phyloP scores from a whole-genome alignment of 2,888 invertebrate genomes.

The Caenorhabditis becei region DNA sequence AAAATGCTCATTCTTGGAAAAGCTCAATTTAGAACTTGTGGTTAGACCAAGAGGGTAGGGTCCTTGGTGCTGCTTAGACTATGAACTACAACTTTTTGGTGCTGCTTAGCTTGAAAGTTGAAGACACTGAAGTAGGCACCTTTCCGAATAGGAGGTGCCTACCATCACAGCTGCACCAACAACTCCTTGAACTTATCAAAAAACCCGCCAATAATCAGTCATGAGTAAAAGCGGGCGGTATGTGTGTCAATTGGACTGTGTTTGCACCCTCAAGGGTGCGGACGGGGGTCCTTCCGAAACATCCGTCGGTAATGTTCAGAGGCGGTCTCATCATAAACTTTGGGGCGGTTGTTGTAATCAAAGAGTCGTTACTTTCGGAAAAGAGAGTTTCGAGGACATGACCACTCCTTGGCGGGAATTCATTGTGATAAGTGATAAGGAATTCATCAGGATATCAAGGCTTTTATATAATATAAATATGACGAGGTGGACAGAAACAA shows the following conservation, averaged over 20 bases:
- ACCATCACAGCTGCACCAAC: too few species aligned
- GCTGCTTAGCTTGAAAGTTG: too few species aligned
- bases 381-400: neutral
- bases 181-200: neutral
- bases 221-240: neutral
- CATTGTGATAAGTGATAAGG: neutral
- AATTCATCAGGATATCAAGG: neutral
- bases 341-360: neutral
- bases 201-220: neutral
- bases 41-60: too few species aligned
- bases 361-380: neutral
- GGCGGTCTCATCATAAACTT: neutral
- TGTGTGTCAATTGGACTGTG: neutral
- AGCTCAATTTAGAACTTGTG: too few species aligned
- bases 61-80: too few species aligned
- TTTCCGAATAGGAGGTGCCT: too few species aligned
- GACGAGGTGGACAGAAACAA: slow-evolving; percentile 1
- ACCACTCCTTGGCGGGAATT: neutral
- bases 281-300: neutral
- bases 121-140: too few species aligned
- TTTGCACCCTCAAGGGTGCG: neutral
- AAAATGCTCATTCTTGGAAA: too few species aligned
- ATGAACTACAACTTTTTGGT: too few species aligned
- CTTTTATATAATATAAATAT: neutral
- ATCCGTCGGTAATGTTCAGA: neutral